Conservation (phyloP, 2,113 vertebrate species). For the Megaceryle maxima region DNA sequence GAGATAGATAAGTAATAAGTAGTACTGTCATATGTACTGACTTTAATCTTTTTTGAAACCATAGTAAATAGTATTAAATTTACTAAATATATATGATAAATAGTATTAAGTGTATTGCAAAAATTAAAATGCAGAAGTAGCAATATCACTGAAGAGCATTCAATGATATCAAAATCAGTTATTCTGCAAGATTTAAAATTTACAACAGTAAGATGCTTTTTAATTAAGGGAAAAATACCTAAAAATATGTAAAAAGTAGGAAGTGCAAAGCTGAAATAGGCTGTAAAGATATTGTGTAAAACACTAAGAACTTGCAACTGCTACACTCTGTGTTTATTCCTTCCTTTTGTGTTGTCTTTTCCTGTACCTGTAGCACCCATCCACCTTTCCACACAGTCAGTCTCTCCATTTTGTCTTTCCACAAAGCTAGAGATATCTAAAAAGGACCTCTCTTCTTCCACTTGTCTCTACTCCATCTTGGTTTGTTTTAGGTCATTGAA, state of each 20-base stretch:
- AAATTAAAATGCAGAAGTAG: background rate
- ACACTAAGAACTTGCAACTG: background rate
- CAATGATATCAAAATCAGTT: background rate
- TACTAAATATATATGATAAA: background rate
- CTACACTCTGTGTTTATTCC: background rate
- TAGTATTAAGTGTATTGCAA: background rate
- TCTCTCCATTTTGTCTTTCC: background rate
- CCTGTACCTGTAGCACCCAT: background rate
- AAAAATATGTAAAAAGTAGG: background rate
- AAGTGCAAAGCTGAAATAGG: background rate
- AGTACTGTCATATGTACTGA: background rate
- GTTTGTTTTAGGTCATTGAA: background rate
- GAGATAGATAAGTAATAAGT: background rate
- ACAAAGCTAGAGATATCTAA: background rate
- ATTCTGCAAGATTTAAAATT: background rate
- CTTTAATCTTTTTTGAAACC: background rate
- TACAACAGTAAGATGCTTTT: conserved; percentile 1
- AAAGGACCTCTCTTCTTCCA: background rate
- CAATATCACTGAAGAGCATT: background rate
- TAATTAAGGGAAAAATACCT: background rate
- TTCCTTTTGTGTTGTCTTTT: background rate
- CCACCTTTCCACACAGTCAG: background rate
- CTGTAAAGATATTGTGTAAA: background rate
- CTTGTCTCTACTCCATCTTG: background rate
- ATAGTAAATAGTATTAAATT: too few relatives aligned